phyloP scores from a whole-genome alignment of 2,888 invertebrate genomes.

The Drosophila yooni region DNA sequence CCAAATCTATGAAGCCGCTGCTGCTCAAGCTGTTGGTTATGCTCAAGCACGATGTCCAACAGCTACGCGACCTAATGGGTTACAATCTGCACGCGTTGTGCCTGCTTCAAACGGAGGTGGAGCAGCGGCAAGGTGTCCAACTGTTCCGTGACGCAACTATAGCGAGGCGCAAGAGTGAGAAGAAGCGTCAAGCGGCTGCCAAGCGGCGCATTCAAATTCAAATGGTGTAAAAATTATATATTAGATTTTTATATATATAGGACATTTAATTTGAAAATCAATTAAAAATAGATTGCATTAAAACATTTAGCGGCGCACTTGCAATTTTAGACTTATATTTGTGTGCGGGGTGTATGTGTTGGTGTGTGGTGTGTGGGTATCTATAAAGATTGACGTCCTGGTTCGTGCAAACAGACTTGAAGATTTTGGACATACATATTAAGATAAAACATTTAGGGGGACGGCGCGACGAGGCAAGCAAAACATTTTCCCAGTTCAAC shows the following conservation, averaged over 20 bases:
- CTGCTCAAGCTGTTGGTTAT: slow-evolving; percentile 74
- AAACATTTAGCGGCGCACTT: slow-evolving; percentile 18
- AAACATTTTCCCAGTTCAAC: slow-evolving; percentile 61
- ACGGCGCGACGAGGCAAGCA: slow-evolving; percentile 35
- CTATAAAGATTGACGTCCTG: slow-evolving; percentile 1
- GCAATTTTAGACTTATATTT: slow-evolving; percentile 29
- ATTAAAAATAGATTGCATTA: slow-evolving; percentile 33
- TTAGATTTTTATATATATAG: slow-evolving; percentile 6
- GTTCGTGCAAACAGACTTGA: slow-evolving; percentile 45
- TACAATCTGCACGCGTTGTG: slow-evolving; percentile 93
- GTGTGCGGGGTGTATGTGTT: neutral
- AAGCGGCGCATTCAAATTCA: slow-evolving; percentile 79
- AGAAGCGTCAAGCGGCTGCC: slow-evolving; percentile 80
- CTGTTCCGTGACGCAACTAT: slow-evolving; percentile 91
- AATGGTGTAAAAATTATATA: slow-evolving; percentile 50
- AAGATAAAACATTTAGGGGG: slow-evolving; percentile 37
- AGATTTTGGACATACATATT: slow-evolving; percentile 56
- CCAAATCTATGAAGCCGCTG: slow-evolving; percentile 87
- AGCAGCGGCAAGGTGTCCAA: slow-evolving; percentile 90
- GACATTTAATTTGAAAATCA: slow-evolving; percentile 38
- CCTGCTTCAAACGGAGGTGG: slow-evolving; percentile 90
- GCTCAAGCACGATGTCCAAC: slow-evolving; percentile 74
- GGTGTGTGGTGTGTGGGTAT: neutral
- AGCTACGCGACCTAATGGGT: slow-evolving; percentile 91
- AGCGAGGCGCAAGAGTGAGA: slow-evolving; percentile 88